These are phyloP conservation scores for Hylomyscus alleni DNA, from an alignment of 2,797 vertebrate species.

Conservation along the genomic window DNA sequence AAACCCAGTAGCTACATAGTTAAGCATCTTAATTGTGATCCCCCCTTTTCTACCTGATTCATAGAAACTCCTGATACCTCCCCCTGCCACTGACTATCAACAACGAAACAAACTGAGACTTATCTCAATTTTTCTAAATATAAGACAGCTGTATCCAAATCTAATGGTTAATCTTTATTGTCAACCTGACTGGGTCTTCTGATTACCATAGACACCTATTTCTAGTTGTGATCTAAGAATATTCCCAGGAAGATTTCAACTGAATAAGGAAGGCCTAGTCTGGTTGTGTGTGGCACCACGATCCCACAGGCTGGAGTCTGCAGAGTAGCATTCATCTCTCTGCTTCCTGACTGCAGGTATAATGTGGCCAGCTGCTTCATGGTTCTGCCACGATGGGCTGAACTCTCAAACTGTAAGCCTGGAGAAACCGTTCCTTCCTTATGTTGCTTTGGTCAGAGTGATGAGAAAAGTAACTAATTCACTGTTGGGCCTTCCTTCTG, in stretches of 20 bases:
- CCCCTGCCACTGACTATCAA: not conserved
- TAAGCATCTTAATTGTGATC: not conserved
- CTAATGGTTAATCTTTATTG: not conserved
- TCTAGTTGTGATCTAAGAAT: not conserved
- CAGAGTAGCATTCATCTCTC: not conserved
- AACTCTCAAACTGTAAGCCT: not conserved
- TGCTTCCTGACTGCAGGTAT: not conserved
- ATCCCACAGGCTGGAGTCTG: not conserved
- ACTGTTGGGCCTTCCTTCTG: not conserved
- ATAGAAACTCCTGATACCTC: slow-evolving; percentile 18
- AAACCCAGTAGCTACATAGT: slow-evolving; percentile 18
- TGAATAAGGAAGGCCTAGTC: not conserved
- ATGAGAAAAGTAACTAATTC: not conserved
- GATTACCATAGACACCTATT: too few relatives aligned
- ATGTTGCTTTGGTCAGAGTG: not conserved
- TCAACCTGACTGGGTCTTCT: not conserved
- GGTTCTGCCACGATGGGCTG: not conserved
- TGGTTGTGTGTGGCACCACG: not conserved
- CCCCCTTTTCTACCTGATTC: not conserved
- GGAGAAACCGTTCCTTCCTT: not conserved
- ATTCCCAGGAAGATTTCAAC: not conserved
- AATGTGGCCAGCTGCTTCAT: not conserved
- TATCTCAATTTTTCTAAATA: not conserved
- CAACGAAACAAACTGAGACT: not conserved
- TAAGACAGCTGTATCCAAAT: not conserved